Base-by-base conservation (phyloP, 1,140 invertebrate genomes). In the Apocrypta bakeri region DNA sequence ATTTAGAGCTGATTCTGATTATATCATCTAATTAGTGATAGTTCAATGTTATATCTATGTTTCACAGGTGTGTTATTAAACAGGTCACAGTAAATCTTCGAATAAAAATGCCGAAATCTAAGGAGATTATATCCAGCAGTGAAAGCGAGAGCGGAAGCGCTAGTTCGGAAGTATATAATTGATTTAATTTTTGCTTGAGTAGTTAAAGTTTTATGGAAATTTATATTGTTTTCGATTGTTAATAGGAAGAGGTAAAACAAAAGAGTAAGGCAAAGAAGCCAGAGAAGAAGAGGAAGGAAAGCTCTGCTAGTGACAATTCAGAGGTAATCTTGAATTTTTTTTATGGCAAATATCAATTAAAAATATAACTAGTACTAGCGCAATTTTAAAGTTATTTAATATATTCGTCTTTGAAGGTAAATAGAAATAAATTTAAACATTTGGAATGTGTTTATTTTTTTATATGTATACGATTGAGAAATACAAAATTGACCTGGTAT, bases 61-160 rank as follows among this genome's bases (percentile, higher is more conserved):
- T 27, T 68, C 25, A 6, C 27, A 24, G 25, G 14, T 25, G 25
- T 24, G 21, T 71, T 37, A 12, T n/a, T 33, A 12, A 61, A 21
- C n/a, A n/a, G n/a, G n/a, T n/a, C n/a, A n/a, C n/a, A 61, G 2
- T 61, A 61, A 12, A 61, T 21, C n/a, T 71, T 24, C 1, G 17
- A 12, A 40, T n/a, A 66, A 87, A 86, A 73, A 91, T 91, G 90
- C 90, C 90, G 12, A 91, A 90, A 77, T 89, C 88, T 2, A 90
- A 89, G 71, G 87, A 89, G 84, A 86, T 84, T 25, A 61, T 91
- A 1, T 84, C 84, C 17, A 85, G 84, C 21, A 84, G 85, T 17
- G 84, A 82, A 7, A 87, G 85, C 74, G 84, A 79, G 21, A 85
- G 84, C 76, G 56, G 27, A 42, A 79, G 71, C 61, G 79, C 69